These are phyloP conservation scores for Icerya purchasi DNA, from an alignment of 2,888 invertebrate species.

Conservation along the genomic window DNA sequence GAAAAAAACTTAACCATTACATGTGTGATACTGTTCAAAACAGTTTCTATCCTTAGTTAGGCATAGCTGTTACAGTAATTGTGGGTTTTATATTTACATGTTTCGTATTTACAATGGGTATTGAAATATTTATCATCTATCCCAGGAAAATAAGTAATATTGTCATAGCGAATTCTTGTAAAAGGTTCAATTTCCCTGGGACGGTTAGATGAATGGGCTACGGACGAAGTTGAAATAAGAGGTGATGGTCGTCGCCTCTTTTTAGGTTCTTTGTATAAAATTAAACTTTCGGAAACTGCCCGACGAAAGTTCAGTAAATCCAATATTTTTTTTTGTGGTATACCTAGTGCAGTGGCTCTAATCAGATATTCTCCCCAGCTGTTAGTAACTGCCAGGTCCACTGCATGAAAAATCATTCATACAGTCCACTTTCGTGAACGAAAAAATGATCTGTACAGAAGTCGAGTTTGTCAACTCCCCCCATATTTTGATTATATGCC, in stretches of 20 bases:
- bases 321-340: background rate
- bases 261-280: background rate
- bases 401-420: background rate
- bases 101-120: background rate
- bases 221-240: too few species aligned
- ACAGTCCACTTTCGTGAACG: background rate
- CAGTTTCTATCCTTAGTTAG: background rate
- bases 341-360: background rate
- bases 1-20: background rate
- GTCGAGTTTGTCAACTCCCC: background rate
- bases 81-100: background rate
- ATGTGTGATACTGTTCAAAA: background rate
- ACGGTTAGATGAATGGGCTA: too few species aligned
- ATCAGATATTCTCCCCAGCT: background rate
- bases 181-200: background rate
- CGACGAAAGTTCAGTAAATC: background rate
- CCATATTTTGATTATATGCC: too few species aligned
- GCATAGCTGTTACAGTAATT: background rate
- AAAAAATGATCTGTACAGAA: background rate
- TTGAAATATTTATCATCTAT: background rate
- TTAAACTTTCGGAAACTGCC: background rate
- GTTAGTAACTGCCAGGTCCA: background rate
- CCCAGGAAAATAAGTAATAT: background rate
- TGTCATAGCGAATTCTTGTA: background rate
- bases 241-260: too few species aligned